A percentile compares a stretch with the other conserved stretches of the same genome.
phyloP scores from a whole-genome alignment of 92 coral and sea anemone genomes.

The Muricea muricata region DNA sequence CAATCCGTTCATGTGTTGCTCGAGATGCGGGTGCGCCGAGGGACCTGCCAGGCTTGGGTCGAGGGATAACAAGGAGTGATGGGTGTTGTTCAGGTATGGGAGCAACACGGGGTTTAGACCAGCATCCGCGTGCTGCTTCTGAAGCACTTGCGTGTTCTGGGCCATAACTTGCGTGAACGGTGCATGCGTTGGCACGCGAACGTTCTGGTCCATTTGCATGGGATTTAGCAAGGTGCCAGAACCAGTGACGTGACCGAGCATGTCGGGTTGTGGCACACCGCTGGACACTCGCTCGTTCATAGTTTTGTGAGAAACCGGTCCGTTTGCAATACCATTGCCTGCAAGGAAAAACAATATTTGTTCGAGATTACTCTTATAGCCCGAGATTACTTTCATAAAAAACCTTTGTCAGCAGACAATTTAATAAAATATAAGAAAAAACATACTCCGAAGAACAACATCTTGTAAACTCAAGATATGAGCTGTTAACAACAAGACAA shows the following conservation, averaged over 20 bases:
- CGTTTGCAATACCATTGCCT: slow-evolving; percentile 31
- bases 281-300: slow-evolving; percentile 4
- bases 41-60: slow-evolving; percentile 10
- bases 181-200: slow-evolving; percentile 22
- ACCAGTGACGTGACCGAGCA: slow-evolving; percentile 16
- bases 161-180: slow-evolving; percentile 23
- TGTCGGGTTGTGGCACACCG: slow-evolving; percentile 25
- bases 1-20: slow-evolving; percentile 41
- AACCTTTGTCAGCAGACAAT: no score
- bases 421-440: no score
- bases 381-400: background rate
- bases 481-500: no score
- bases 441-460: no score
- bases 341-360: background rate
- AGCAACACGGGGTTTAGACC: slow-evolving; percentile 21
- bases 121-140: slow-evolving; percentile 11
- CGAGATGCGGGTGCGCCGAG: slow-evolving; percentile 12
- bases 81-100: slow-evolving; percentile 28
- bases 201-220: slow-evolving; percentile 28
- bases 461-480: no score
- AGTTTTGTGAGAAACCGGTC: slow-evolving; percentile 7
- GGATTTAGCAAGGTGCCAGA: slow-evolving; percentile 39
- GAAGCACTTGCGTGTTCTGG: slow-evolving; percentile 10
- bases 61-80: slow-evolving; percentile 34
- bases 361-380: background rate